Percentiles rank a stretch among this genome's conserved stretches.
Conservation (phyloP, 2,888 invertebrate species). For the Leptopilina syphax region DNA sequence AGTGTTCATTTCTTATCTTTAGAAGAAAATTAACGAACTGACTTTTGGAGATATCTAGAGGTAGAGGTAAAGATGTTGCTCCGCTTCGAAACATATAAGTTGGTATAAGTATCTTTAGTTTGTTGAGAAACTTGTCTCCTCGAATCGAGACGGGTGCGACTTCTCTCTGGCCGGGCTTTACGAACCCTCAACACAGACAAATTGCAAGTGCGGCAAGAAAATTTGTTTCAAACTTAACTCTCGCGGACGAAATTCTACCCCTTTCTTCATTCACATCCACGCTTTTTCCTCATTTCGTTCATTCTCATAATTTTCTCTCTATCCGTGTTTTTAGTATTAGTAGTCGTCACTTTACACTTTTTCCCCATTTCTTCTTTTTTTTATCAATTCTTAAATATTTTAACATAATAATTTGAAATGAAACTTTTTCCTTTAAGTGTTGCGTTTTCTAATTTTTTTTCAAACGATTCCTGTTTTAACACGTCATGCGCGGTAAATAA, state of each 20-base stretch:
- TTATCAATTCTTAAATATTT: conserved; percentile 1
- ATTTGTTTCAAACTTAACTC: conserved; percentile 58
- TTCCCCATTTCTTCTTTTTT: background rate
- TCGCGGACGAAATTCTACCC: conserved; percentile 30
- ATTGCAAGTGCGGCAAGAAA: conserved; percentile 57
- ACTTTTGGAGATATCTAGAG: background rate
- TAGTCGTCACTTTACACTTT: conserved; percentile 7
- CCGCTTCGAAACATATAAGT: conserved; percentile 28
- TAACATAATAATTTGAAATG: background rate
- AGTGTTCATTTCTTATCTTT: too few relatives aligned
- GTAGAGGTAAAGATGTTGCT: background rate
- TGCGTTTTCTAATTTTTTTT: background rate
- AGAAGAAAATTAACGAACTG: conserved; percentile 16
- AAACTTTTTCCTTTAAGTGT: conserved; percentile 21
- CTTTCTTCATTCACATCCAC: background rate
- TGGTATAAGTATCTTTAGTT: conserved; percentile 38
- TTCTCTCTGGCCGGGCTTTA: conserved; percentile 40
- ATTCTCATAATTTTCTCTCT: background rate
- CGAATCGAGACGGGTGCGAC: conserved; percentile 48
- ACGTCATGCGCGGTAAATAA: too few relatives aligned
- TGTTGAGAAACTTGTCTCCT: conserved; percentile 52
- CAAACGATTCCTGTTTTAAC: too few relatives aligned
- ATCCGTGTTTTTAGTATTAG: background rate
- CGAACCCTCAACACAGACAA: conserved; percentile 55
- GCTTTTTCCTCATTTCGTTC: background rate